These are phyloP conservation scores for Phoebastria nigripes DNA, from an alignment of 2,797 vertebrate species.

Conservation along the genomic window DNA sequence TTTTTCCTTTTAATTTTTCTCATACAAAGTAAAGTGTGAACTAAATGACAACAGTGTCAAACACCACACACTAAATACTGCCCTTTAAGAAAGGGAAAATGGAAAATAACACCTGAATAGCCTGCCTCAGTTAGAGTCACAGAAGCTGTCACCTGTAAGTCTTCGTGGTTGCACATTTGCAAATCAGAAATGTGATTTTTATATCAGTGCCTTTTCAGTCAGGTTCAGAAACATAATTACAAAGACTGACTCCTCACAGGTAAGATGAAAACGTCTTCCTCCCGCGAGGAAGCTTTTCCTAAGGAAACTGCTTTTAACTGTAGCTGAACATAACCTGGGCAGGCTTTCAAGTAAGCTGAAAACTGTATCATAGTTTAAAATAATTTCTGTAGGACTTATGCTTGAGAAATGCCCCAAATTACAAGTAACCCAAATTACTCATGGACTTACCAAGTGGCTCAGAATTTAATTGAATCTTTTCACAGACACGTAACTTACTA, in stretches of 20 bases:
- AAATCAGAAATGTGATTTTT: neutral
- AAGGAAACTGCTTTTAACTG: neutral
- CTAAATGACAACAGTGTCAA: neutral
- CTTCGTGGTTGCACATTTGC: neutral
- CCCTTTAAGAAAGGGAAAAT: neutral
- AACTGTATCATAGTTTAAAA: neutral
- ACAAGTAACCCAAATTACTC: neutral
- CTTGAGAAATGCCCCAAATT: neutral
- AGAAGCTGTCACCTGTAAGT: neutral
- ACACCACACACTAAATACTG: neutral
- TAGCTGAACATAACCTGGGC: neutral
- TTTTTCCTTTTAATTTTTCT: neutral
- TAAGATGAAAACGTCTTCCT: neutral
- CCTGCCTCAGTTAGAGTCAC: neutral
- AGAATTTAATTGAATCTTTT: neutral
- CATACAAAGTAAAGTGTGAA: neutral
- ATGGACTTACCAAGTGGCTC: fast-evolving
- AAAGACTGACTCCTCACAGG: neutral
- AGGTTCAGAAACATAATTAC: neutral
- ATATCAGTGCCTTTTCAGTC: neutral
- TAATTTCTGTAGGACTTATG: neutral
- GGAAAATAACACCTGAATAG: neutral
- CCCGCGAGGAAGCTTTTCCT: neutral
- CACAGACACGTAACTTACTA: neutral
- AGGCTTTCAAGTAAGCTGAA: neutral